A percentile compares a stretch with the other conserved stretches of the same genome.
Evolutionary conservation across 2,113 vertebrate genomes (phyloP).

Genomic region (Riparia riparia): DNA sequence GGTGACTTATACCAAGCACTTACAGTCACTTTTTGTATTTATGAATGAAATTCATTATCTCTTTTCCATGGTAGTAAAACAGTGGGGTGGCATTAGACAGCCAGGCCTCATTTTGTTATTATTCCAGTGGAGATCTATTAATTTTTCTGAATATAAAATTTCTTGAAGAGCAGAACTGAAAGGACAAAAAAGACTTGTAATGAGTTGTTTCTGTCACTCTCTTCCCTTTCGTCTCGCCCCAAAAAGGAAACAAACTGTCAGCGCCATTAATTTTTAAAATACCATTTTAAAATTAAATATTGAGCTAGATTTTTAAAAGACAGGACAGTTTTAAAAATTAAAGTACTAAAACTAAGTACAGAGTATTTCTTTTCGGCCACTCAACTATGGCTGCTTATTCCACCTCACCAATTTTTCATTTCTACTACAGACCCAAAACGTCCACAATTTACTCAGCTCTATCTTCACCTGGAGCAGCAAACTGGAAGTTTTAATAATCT

Average conservation of each 20-base stretch:
- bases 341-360: background rate
- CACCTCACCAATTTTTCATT: background rate
- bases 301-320: constrained; percentile 5
- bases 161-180: background rate
- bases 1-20: background rate
- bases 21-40: background rate
- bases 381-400: background rate
- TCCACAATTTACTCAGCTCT: background rate
- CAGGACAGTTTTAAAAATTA: constrained; percentile 32
- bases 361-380: background rate
- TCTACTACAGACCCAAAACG: background rate
- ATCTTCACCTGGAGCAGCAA: background rate
- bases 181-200: background rate
- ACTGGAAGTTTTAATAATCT: background rate
- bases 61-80: background rate
- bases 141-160: background rate
- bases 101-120: background rate
- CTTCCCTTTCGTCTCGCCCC: background rate
- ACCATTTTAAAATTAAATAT: constrained; percentile 52
- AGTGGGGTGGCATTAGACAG: background rate
- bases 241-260: constrained; percentile 51
- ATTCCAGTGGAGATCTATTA: background rate
- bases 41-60: background rate
- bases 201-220: constrained; percentile 1
- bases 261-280: constrained; percentile 45